Percentiles rank a stretch among this genome's conserved stretches.
These are phyloP conservation scores for Dolomedes plantarius DNA, from an alignment of 2,888 invertebrate species.

Conservation along the genomic window DNA sequence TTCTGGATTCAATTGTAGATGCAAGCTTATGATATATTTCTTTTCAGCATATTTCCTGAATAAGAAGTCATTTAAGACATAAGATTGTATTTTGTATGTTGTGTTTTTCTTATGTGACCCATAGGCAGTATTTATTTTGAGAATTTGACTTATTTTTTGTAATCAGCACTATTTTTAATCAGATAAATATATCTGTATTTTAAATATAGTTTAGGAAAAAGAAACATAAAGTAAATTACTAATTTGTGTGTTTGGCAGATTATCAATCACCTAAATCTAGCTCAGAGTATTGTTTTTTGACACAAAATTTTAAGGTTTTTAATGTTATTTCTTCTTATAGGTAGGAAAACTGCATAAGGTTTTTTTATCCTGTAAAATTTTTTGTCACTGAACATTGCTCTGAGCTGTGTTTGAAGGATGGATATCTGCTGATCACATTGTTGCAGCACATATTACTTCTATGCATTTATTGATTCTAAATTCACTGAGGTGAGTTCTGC, in stretches of 20 bases:
- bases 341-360: slow-evolving; percentile 41
- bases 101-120: no score
- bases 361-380: slow-evolving; percentile 57
- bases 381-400: slow-evolving; percentile 63
- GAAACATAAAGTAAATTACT: not conserved
- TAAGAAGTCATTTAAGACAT: no score
- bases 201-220: not conserved
- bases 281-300: slow-evolving; percentile 64
- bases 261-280: slow-evolving; percentile 41
- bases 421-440: slow-evolving; percentile 47
- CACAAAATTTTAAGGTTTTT: slow-evolving; percentile 42
- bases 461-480: not conserved
- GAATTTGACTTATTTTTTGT: slow-evolving; percentile 16
- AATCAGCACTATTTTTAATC: slow-evolving; percentile 27
- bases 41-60: no score
- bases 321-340: slow-evolving; percentile 68
- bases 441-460: not conserved
- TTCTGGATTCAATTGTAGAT: no score
- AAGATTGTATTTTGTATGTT: no score
- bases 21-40: no score
- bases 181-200: not conserved
- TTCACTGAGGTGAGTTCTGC: slow-evolving; percentile 16
- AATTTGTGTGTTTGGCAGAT: slow-evolving; percentile 36
- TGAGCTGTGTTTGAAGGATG: slow-evolving; percentile 67
- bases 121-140: not conserved